phyloP scores from a whole-genome alignment of 2,888 invertebrate genomes.

The Buathra laborator region DNA sequence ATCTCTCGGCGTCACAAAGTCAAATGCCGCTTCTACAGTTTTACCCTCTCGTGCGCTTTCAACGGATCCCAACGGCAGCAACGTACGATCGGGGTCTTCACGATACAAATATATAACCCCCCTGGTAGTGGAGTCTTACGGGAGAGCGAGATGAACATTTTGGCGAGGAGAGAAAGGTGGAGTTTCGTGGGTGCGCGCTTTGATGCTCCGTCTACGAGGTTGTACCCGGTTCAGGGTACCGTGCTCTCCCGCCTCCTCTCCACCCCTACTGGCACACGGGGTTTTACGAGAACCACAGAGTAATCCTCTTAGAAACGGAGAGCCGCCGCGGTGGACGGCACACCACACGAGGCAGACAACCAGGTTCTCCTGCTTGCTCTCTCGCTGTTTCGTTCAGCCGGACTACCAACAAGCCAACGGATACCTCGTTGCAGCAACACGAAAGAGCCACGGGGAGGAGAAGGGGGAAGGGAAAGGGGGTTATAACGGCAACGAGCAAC shows the following conservation, averaged over 20 bases:
- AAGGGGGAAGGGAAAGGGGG: constrained; percentile 34
- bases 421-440: constrained; percentile 41
- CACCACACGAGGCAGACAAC: constrained; percentile 55
- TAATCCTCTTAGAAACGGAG: constrained; percentile 79
- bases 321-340: constrained; percentile 67
- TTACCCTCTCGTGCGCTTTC: neutral
- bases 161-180: constrained; percentile 20
- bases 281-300: constrained; percentile 77
- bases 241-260: constrained; percentile 16
- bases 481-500: constrained; percentile 41
- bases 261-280: constrained; percentile 73
- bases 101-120: constrained; percentile 19
- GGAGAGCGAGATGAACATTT: constrained; percentile 23
- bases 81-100: constrained; percentile 19
- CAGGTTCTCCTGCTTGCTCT: constrained; percentile 49
- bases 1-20: constrained; percentile 16
- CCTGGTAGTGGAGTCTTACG: neutral
- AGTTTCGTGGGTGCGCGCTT: constrained; percentile 4
- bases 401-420: constrained; percentile 64
- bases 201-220: constrained; percentile 40
- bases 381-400: constrained; percentile 54
- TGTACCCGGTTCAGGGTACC: neutral
- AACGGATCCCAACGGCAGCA: neutral
- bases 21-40: neutral
- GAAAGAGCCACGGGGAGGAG: neutral